phyloP scores from a whole-genome alignment of 2,888 invertebrate species.

The Nemurella pictetii region DNA sequence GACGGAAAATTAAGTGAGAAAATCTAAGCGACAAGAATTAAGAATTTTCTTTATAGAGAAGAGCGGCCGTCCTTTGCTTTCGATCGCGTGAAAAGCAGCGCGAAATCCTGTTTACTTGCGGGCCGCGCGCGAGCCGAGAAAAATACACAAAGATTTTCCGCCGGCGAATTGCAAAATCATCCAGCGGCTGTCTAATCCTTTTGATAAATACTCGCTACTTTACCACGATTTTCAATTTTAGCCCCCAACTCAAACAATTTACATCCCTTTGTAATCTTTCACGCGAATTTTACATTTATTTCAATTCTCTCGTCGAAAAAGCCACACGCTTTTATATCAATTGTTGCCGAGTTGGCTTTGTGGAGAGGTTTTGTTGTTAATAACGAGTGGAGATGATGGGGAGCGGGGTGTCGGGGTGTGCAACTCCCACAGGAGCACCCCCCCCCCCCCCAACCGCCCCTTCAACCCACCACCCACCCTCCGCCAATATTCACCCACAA shows the following conservation, averaged over 20 bases:
- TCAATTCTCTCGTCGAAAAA: conserved; percentile 17
- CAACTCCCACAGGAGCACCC: conserved; percentile 23
- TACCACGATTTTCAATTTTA: not conserved
- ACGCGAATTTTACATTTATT: conserved; percentile 11
- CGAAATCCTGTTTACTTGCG: not conserved
- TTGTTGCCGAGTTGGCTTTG: conserved; percentile 31
- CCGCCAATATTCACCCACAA: conserved; percentile 16
- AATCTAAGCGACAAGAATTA: not conserved
- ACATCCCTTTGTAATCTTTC: not conserved
- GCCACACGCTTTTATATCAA: conserved; percentile 32
- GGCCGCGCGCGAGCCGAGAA: not conserved
- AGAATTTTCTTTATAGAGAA: not conserved
- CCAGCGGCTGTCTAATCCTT: not conserved
- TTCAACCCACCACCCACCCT: too few species aligned
- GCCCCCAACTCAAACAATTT: not conserved
- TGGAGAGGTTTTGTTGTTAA: conserved; percentile 38
- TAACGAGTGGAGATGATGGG: conserved; percentile 32
- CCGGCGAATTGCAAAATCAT: not conserved
- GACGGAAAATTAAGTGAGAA: not conserved
- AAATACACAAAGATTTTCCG: not conserved
- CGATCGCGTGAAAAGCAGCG: not conserved
- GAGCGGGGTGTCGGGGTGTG: conserved; percentile 10
- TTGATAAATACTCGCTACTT: not conserved
- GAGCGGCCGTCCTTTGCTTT: not conserved
- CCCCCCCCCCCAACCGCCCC: too few species aligned